Evolutionary conservation across 1,140 invertebrate genomes (phyloP).

Genomic region (Bombus impatiens): DNA sequence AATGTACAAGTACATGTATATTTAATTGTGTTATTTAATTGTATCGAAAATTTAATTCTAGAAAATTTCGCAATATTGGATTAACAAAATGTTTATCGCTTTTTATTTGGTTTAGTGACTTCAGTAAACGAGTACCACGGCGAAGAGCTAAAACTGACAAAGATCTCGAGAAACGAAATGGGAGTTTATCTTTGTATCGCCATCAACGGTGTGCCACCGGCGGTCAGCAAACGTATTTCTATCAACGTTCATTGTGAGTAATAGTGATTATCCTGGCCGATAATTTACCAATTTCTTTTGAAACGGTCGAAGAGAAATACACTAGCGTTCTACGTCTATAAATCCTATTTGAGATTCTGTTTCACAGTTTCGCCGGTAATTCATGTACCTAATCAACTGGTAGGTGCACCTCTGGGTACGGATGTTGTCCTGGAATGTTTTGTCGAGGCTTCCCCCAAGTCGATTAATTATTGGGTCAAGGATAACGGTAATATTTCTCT

Average conservation of each 20-base stretch:
- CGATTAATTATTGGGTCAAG: constrained; percentile 94
- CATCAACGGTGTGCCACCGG: constrained; percentile 90
- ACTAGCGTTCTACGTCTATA: background rate
- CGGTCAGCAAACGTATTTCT: constrained; percentile 91
- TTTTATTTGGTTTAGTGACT: constrained; percentile 27
- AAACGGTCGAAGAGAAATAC: background rate
- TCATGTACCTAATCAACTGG: constrained; percentile 93
- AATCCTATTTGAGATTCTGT: constrained; percentile 52
- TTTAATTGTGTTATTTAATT: background rate
- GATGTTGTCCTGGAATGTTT: constrained; percentile 94
- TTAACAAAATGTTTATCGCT: background rate
- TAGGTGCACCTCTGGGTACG: constrained; percentile 92
- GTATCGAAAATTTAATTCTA: background rate
- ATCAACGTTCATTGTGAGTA: constrained; percentile 94
- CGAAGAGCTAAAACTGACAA: constrained; percentile 89
- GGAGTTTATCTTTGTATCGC: constrained; percentile 94
- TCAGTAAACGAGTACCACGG: constrained; percentile 82
- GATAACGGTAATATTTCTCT: constrained; percentile 86
- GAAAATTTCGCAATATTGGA: background rate
- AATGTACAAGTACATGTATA: background rate
- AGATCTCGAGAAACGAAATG: constrained; percentile 93
- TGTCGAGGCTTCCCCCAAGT: constrained; percentile 94
- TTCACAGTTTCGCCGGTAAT: constrained; percentile 93
- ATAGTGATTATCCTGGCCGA: constrained; percentile 48
- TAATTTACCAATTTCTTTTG: constrained; percentile 29